Evolutionary conservation across 1,140 invertebrate species (phyloP).

Genomic region (Lordiphosa stackelbergi): DNA sequence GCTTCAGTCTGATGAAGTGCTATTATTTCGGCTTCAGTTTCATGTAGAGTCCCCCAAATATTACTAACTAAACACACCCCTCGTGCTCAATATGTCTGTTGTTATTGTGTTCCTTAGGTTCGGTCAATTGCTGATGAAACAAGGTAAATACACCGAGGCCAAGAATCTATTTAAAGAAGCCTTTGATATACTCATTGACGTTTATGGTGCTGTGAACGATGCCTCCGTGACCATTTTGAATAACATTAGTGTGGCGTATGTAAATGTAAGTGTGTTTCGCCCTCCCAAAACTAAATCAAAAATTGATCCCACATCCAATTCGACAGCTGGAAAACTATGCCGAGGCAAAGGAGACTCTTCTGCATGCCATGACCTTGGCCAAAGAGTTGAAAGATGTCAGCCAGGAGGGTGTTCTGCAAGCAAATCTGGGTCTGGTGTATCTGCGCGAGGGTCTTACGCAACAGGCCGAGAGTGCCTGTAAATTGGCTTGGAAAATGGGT

Average conservation of each 20-base stretch:
- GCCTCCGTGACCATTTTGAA: slow-evolving; percentile 89
- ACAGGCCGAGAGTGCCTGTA: slow-evolving; percentile 85
- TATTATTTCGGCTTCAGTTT: not conserved
- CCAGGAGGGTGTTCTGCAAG: slow-evolving; percentile 85
- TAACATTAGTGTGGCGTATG: slow-evolving; percentile 89
- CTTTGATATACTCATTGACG: slow-evolving; percentile 82
- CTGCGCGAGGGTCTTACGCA: slow-evolving; percentile 84
- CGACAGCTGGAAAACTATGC: slow-evolving; percentile 81
- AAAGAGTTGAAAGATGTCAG: slow-evolving; percentile 81
- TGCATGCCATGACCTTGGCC: slow-evolving; percentile 84
- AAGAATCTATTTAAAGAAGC: slow-evolving; percentile 84
- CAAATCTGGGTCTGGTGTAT: slow-evolving; percentile 90
- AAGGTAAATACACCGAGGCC: slow-evolving; percentile 82
- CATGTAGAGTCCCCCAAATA: not conserved
- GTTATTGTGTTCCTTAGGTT: slow-evolving; percentile 83
- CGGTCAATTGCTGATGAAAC: slow-evolving; percentile 85
- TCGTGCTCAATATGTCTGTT: not conserved
- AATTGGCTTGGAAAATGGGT: slow-evolving; percentile 84
- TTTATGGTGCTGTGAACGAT: slow-evolving; percentile 83
- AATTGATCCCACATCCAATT: too few species aligned
- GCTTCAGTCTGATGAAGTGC: too few species aligned
- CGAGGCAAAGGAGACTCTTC: slow-evolving; percentile 84
- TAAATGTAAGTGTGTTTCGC: slow-evolving; percentile 53
- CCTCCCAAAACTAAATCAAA: too few species aligned
- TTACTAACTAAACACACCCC: not conserved